Evolutionary conservation across 2,888 invertebrate species (phyloP), one percentile per base, ranked within the genome.

Genomic region (Lasioglossum marginatum): DNA sequence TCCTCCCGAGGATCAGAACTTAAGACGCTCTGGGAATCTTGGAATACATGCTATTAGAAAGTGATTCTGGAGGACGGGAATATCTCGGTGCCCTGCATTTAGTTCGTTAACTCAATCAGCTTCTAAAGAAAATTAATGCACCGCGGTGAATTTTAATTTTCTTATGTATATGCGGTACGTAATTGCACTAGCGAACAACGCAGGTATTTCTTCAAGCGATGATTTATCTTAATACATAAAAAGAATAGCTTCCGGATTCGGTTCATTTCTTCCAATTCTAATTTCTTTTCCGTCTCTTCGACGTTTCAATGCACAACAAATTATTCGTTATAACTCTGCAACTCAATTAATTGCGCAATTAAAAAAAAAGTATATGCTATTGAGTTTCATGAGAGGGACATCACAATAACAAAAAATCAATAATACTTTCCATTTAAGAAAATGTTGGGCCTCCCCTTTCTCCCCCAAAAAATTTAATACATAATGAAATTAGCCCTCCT

Each of bases 1-100:
- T 34, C 68, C 68, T 68, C 68, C 68, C 12, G 68, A 68, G 68
- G 68, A 68, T 68, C 68, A 68, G 68, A 68, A 37, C 68, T 68
- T 68, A 68, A 68, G 68, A 34, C 68, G 68, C 68, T 12, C 68
- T 37, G 68, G 37, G 68, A 68, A 68, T 68, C 68, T 68, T 68
- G 37, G 68, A n/a, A 68, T 68, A 68, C 37, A 68, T 23, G 68
- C 37, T 68, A 37, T 68, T 68, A 68, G 68, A 68, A 68, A 68
- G 37, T 40, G 68, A 68, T 68, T 68, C 37, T 40, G 12, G 68
- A 23, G n/a, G 34, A 4, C 37, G 34, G 23, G 68, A 37, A 68
- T 37, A 34, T 68, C 37, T 23, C 68, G 10, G 23, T 37, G 10
- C 23, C 68, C 37, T 40, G 37, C 37, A 37, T 19, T 68, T 37